These are phyloP conservation scores for Diprion similis DNA, from an alignment of 1,140 invertebrate genomes.

Conservation along the genomic window DNA sequence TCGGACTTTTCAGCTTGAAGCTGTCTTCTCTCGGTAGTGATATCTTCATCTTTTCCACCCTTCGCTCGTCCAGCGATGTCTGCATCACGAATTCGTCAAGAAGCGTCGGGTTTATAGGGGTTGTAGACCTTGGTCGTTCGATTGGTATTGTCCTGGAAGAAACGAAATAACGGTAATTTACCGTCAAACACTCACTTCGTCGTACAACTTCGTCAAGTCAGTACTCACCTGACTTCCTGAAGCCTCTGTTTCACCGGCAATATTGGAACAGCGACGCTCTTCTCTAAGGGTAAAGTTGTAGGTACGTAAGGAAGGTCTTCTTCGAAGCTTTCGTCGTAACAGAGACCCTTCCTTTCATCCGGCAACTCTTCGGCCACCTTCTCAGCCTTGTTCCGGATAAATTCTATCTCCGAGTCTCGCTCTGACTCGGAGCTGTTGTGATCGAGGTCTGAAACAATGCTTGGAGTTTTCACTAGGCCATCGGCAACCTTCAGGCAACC, in stretches of 20 bases:
- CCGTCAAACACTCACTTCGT: background rate
- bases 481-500: constrained; percentile 4
- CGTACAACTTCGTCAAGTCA: background rate
- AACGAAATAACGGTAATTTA: constrained; percentile 42
- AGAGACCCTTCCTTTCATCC: constrained; percentile 75
- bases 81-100: constrained; percentile 74
- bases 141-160: constrained; percentile 82
- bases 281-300: constrained; percentile 83
- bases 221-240: constrained; percentile 61
- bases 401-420: constrained; percentile 71
- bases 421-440: constrained; percentile 82
- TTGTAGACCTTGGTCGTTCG: constrained; percentile 85
- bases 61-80: constrained; percentile 48
- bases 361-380: constrained; percentile 49
- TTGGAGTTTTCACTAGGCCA: constrained; percentile 39
- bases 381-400: constrained; percentile 56
- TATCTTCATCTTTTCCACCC: constrained; percentile 72
- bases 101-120: constrained; percentile 78
- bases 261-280: constrained; percentile 80
- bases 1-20: constrained; percentile 54
- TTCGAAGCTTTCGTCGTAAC: constrained; percentile 84
- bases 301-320: constrained; percentile 87
- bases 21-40: constrained; percentile 71
- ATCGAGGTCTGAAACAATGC: constrained; percentile 60
- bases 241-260: constrained; percentile 80